These are phyloP conservation scores for Rhinopomastus cyanomelas DNA, from an alignment of 2,113 vertebrate genomes.

Conservation along the genomic window DNA sequence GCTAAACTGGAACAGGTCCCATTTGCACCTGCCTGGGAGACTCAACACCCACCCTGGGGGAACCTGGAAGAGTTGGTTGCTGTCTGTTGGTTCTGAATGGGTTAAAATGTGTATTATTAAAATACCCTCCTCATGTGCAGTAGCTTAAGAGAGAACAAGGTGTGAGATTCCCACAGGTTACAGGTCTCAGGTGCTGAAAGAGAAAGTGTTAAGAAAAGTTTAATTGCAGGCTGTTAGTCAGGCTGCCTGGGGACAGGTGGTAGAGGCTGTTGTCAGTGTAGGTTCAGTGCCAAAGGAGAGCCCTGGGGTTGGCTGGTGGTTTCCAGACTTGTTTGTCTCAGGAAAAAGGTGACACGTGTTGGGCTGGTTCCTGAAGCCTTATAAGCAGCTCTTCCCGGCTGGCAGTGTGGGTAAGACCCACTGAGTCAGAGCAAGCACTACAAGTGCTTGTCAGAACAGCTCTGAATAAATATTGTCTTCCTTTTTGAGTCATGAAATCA, in stretches of 20 bases:
- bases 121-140: neutral
- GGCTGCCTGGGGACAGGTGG: neutral
- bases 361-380: neutral
- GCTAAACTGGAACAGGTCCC: neutral
- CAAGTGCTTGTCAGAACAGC: neutral
- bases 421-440: neutral
- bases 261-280: neutral
- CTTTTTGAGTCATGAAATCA: neutral
- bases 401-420: neutral
- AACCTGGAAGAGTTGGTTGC: neutral
- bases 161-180: neutral
- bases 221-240: neutral
- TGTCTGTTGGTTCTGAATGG: neutral
- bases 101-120: slow-evolving; percentile 3
- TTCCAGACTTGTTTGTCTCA: neutral
- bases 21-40: neutral
- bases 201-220: neutral
- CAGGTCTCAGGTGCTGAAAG: neutral
- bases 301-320: neutral
- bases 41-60: neutral
- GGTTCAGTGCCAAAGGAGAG: neutral
- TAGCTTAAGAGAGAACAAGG: neutral
- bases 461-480: neutral
- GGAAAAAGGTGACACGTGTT: fast-evolving
- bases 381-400: neutral